These are phyloP conservation scores for Hedya salicella DNA, from an alignment of 2,888 invertebrate genomes.

Conservation along the genomic window DNA sequence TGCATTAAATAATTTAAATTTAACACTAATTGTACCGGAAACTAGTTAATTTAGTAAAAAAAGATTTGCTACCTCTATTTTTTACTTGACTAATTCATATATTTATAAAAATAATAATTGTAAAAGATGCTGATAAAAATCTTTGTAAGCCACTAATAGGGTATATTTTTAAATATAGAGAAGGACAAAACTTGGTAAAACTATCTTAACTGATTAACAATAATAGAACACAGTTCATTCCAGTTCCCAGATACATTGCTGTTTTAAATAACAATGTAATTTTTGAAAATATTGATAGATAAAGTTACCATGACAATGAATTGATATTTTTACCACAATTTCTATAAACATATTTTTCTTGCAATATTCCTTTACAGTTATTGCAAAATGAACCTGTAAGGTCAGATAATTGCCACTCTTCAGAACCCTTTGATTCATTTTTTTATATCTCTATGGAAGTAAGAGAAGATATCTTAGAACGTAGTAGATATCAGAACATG, in stretches of 20 bases:
- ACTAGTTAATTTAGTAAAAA: slow-evolving; percentile 27
- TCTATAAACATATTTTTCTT: slow-evolving; percentile 13
- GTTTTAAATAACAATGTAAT: slow-evolving; percentile 4
- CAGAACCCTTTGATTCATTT: slow-evolving; percentile 3
- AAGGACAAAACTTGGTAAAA: slow-evolving; percentile 18
- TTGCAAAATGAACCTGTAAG: slow-evolving; percentile 8
- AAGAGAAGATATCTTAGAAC: slow-evolving; percentile 27
- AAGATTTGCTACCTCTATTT: slow-evolving; percentile 26
- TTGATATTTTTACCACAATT: slow-evolving; percentile 18
- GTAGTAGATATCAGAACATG: slow-evolving; percentile 29
- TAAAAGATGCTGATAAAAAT: slow-evolving; percentile 10
- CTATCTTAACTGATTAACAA: not conserved
- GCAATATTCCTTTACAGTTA: slow-evolving; percentile 24
- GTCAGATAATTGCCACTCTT: slow-evolving; percentile 17
- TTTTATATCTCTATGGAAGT: slow-evolving; percentile 19
- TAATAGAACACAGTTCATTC: not conserved
- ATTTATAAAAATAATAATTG: not conserved
- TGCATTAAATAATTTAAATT: slow-evolving; percentile 31
- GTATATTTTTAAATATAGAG: slow-evolving; percentile 15
- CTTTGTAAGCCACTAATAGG: slow-evolving; percentile 30
- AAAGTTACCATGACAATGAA: slow-evolving; percentile 1
- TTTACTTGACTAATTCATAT: slow-evolving; percentile 21
- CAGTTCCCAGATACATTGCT: not conserved
- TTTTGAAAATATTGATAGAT: slow-evolving; percentile 11
- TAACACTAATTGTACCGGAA: slow-evolving; percentile 20